Evolutionary conservation across 1,140 invertebrate genomes (phyloP), one percentile per base, ranked within the genome.

Genomic region (Diprion similis): DNA sequence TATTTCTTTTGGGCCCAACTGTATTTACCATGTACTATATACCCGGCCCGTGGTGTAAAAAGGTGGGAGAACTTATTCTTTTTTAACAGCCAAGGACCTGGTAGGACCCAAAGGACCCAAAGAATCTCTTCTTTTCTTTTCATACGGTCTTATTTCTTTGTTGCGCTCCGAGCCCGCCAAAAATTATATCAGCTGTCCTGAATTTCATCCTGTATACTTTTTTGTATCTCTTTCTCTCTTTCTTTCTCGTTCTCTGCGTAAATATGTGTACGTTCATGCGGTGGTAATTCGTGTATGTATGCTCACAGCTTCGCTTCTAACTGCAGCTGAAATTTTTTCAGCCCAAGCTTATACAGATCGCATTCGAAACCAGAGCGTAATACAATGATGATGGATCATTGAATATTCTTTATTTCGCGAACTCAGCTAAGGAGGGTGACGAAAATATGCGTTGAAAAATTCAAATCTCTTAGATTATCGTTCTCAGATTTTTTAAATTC

Each of bases 171-270:
- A 82, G 70, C 83, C 85, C 86, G 84, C 84, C 86, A 85, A 87
- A 87, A 87, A 83, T 75, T 85, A 78, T 85, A 87, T 87, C 86
- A 86, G 85, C 86, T 87, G 85, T 85, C 85, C 82, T 82, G 82
- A 75, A 85, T 81, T 82, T 83, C 73, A 71, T 72, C 71, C 72
- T 51, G 18, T 66, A 65, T 74, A 59, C 19, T 71, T 78, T 79
- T 45, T 68, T 68, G 11, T 68, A 15, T 68, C 18, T 45, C 19
- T 68, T 13, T 68, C 18, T n/a, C 17, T 67, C 10, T 19, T 45
- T 68, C 18, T 68, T 68, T 68, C 18, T 68, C 66, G 59, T 45
- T 68, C 66, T 68, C 6, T 7, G 13, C 17, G 13, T 64, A 15
- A 15, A 15, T 64, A 37, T 37, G 24, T 37, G 24, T 37, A 37